These are phyloP conservation scores for Apaloderma vittatum DNA, from an alignment of 2,113 vertebrate genomes.

Conservation along the genomic window DNA sequence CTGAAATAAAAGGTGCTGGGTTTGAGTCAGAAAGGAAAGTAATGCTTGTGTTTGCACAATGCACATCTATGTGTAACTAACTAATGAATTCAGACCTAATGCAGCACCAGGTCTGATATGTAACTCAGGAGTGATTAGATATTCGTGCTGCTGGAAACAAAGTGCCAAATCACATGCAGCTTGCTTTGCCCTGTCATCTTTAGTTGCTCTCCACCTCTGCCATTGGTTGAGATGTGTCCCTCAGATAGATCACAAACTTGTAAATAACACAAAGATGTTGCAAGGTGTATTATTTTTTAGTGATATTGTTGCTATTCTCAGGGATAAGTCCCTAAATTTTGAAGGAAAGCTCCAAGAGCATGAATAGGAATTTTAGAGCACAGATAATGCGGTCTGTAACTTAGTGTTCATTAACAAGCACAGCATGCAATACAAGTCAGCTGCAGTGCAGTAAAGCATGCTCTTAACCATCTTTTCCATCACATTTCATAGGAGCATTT, in stretches of 20 bases:
- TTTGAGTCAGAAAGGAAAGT: neutral
- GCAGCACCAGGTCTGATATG: neutral
- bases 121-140: neutral
- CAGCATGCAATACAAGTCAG: neutral
- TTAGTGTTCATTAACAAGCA: neutral
- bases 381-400: neutral
- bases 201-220: neutral
- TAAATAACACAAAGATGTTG: neutral
- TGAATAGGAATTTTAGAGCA: neutral
- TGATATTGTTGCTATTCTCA: neutral
- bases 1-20: neutral
- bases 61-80: neutral
- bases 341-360: neutral
- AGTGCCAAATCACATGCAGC: neutral
- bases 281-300: neutral
- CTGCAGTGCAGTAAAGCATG: neutral
- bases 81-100: neutral
- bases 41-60: neutral
- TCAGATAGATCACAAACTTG: neutral
- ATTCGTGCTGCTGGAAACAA: neutral
- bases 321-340: neutral
- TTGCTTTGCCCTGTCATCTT: neutral
- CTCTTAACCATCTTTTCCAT: neutral
- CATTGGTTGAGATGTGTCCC: neutral
- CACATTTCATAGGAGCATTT: conserved; percentile 47